Conservation (phyloP, 2,797 vertebrate species). For the Smutsia temminckii region DNA sequence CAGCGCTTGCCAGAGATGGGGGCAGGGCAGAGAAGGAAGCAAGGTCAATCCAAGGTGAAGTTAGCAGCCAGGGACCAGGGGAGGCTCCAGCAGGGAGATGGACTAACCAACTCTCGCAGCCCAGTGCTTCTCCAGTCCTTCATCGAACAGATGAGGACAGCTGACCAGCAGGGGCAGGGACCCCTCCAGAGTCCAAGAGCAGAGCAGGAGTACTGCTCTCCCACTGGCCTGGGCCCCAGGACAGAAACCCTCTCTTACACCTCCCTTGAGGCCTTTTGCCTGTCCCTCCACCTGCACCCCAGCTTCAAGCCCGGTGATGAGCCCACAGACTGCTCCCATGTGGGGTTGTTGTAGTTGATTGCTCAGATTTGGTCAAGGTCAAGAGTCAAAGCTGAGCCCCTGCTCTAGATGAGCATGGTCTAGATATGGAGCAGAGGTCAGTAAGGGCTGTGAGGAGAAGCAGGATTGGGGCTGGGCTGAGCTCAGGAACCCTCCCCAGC, state of each 20-base stretch:
- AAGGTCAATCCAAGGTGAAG: slow-evolving; percentile 81
- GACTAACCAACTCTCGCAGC: neutral
- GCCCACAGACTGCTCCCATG: neutral
- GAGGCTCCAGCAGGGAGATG: neutral
- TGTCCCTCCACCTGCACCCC: neutral
- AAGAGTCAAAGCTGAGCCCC: slow-evolving; percentile 12
- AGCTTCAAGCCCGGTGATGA: neutral
- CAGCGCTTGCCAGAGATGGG: slow-evolving; percentile 64
- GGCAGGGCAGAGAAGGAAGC: slow-evolving; percentile 53
- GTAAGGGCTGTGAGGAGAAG: neutral
- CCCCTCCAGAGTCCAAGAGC: neutral
- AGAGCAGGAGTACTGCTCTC: neutral
- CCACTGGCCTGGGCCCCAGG: neutral
- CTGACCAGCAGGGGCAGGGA: neutral
- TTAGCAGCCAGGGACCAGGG: slow-evolving; percentile 46
- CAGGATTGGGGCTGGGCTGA: neutral
- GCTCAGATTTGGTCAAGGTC: neutral
- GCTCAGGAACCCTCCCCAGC: slow-evolving; percentile 45
- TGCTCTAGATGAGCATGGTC: neutral
- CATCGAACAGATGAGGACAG: neutral
- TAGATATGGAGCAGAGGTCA: slow-evolving; percentile 43
- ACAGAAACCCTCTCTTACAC: neutral
- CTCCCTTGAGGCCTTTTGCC: neutral
- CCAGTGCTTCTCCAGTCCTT: neutral
- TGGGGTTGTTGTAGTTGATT: neutral